These are phyloP conservation scores for Xylocampa areola DNA, from an alignment of 2,888 invertebrate genomes.

Conservation along the genomic window DNA sequence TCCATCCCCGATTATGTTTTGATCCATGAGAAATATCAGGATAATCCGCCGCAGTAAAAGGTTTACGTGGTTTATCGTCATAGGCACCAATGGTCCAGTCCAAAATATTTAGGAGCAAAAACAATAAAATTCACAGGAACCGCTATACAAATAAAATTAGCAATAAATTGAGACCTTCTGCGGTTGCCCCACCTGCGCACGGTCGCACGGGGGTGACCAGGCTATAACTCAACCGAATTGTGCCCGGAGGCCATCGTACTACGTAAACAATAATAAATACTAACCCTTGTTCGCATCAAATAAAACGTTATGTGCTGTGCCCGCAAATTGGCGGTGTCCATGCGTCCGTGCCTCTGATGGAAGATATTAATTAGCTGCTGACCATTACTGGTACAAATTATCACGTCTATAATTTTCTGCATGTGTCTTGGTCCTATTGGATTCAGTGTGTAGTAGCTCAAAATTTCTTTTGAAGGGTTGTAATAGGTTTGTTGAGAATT, in stretches of 20 bases:
- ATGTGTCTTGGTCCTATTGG: too few relatives aligned
- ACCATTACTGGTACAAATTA: conserved; percentile 44
- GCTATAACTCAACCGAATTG: conserved; percentile 84
- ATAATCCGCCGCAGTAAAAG: conserved; percentile 43
- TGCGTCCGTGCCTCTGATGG: conserved; percentile 28
- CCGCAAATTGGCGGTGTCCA: conserved; percentile 64
- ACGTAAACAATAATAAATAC: conserved; percentile 80
- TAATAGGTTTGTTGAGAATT: too few relatives aligned
- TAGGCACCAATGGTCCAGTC: conserved; percentile 34
- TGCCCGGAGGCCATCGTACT: conserved; percentile 78
- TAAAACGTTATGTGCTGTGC: conserved; percentile 72
- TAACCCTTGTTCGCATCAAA: conserved; percentile 73
- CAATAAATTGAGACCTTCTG: conserved; percentile 84
- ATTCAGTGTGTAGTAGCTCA: too few relatives aligned
- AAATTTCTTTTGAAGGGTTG: too few relatives aligned
- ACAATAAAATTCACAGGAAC: conserved; percentile 73
- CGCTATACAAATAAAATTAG: conserved; percentile 81
- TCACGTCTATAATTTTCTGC: conserved; percentile 23
- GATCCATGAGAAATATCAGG: conserved; percentile 28
- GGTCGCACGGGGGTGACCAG: conserved; percentile 75
- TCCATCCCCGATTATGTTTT: neutral
- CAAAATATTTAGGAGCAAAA: conserved; percentile 57
- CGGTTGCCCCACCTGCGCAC: conserved; percentile 78
- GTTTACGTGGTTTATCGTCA: conserved; percentile 37
- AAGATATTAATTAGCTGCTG: conserved; percentile 55